These are phyloP conservation scores for Dicyrtoma fusca DNA, from an alignment of 2,888 invertebrate species.

Conservation along the genomic window DNA sequence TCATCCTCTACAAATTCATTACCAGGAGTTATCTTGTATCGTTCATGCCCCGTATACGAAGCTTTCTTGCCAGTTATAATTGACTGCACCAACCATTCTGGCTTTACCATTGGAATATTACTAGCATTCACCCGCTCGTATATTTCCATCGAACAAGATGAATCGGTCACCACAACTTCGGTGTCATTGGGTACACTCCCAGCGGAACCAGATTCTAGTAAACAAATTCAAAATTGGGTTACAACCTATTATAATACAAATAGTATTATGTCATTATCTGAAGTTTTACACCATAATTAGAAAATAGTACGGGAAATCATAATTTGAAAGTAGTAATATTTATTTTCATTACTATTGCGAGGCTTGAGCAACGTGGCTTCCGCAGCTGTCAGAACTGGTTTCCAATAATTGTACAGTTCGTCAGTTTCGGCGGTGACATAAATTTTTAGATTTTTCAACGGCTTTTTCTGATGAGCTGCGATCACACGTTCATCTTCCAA, in stretches of 20 bases:
- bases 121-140: constrained; percentile 35
- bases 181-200: constrained; percentile 45
- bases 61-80: constrained; percentile 45
- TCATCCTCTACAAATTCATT: constrained; percentile 4
- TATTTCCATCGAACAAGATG: constrained; percentile 43
- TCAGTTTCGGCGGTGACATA: constrained; percentile 52
- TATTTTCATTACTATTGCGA: constrained; percentile 40
- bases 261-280: background rate
- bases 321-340: too few relatives aligned
- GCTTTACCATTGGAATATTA: constrained; percentile 50
- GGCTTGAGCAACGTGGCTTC: constrained; percentile 50
- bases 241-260: too few relatives aligned
- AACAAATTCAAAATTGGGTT: too few relatives aligned
- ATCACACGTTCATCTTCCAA: constrained; percentile 47
- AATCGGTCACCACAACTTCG: constrained; percentile 50
- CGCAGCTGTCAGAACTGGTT: constrained; percentile 53
- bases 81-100: constrained; percentile 56
- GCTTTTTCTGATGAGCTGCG: constrained; percentile 46
- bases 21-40: constrained; percentile 21
- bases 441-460: constrained; percentile 49
- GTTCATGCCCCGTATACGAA: constrained; percentile 29
- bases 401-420: constrained; percentile 55
- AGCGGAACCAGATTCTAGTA: constrained; percentile 6
- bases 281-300: background rate
- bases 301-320: background rate